Evolutionary conservation across 2,113 vertebrate species (phyloP), one percentile per base, ranked within the genome.

Genomic region (Thamnaconus septentrionalis): DNA sequence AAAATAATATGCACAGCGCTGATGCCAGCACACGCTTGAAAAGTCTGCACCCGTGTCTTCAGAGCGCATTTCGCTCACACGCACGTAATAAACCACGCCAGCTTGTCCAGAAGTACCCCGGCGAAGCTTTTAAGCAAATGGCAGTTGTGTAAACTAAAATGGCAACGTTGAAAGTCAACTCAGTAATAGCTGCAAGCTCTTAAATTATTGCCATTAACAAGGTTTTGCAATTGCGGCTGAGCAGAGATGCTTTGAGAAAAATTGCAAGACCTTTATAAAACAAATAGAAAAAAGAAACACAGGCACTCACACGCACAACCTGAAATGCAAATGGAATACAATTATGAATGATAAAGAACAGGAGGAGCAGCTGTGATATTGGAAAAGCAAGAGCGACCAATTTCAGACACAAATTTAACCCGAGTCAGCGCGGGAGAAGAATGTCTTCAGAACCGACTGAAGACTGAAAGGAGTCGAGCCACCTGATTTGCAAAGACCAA

Each of bases 191-290:
- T 81, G 5, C 88, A 81, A 89, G 79, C 83, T 86, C 75, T 76
- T 75, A 83, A 79, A 85, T 64, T 71, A 71, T 79, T 78, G 61
- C 80, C 18, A 86, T 89, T 88, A 75, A 81, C 76, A 77, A 77
- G 86, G 78, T 87, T 31, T 31, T 31, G 18, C 18, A 31, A 31
- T 31, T 31, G 18, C 18, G 3, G 12, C 74, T 71, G 78, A 83
- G 86, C 18, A 31, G 18, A 31, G 18, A 31, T 31, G 18, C 18
- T 31, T 31, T 31, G 18, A 88, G 85, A 87, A 79, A 82, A 84
- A 87, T 90, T 89, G 82, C 81, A 46, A 40, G 61, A 69, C 18
- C 71, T 79, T 71, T 78, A 61, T 31, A 57, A 18, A 10, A 51
- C n/a, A 53, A 69, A 42, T 4, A 48, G 12, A 31, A 60, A 76